Percentiles rank a stretch among this genome's conserved stretches.
These are phyloP conservation scores for Idaea straminata DNA, from an alignment of 2,888 invertebrate genomes.

Conservation along the genomic window DNA sequence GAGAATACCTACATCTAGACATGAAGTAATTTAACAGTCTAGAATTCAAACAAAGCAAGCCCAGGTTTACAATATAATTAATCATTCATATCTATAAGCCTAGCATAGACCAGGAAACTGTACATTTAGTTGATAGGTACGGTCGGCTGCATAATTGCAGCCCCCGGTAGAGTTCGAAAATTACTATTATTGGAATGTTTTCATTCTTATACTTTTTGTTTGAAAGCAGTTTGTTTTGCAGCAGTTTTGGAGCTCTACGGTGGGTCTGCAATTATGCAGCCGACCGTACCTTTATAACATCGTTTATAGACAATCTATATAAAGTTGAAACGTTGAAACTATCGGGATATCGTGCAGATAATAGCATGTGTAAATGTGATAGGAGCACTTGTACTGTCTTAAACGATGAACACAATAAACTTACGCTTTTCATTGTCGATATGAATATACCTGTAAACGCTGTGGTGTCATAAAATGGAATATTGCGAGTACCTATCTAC, in stretches of 20 bases:
- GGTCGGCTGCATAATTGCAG: too few relatives aligned
- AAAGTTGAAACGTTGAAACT: slow-evolving; percentile 19
- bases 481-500: slow-evolving; percentile 3
- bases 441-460: slow-evolving; percentile 41
- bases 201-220: too few relatives aligned
- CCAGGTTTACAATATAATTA: background rate
- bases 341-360: slow-evolving; percentile 36
- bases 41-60: background rate
- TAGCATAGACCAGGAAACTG: background rate
- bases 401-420: slow-evolving; percentile 31
- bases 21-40: background rate
- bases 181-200: too few relatives aligned
- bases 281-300: slow-evolving; percentile 2
- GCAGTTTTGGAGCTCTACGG: too few relatives aligned
- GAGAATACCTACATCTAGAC: background rate
- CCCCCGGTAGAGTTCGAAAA: too few relatives aligned
- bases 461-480: slow-evolving; percentile 6
- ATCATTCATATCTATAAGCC: background rate
- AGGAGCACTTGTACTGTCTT: slow-evolving; percentile 23
- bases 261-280: too few relatives aligned
- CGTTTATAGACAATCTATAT: slow-evolving; percentile 26
- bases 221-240: too few relatives aligned
- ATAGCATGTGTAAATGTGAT: slow-evolving; percentile 29
- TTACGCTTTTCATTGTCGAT: slow-evolving; percentile 38
- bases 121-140: too few relatives aligned